Percentiles rank a stretch among this genome's conserved stretches.
phyloP scores from a whole-genome alignment of 1,140 invertebrate genomes.

The Polypedilum vanderplanki region DNA sequence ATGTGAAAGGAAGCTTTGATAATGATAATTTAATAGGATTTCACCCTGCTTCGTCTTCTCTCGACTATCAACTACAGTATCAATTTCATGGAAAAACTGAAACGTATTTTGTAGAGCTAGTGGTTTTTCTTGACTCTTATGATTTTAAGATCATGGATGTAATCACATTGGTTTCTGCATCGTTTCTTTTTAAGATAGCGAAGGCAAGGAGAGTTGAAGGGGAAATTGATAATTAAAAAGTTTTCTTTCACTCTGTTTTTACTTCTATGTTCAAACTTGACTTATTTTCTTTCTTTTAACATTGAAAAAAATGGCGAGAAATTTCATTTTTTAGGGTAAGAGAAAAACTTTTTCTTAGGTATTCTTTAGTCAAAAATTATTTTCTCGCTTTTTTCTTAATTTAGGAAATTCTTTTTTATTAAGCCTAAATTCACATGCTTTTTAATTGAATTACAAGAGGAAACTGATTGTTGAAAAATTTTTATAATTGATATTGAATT shows the following conservation, averaged over 20 bases:
- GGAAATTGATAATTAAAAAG: slow-evolving; percentile 19
- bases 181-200: background rate
- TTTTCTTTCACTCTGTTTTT: background rate
- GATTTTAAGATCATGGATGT: too few species aligned
- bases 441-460: too few species aligned
- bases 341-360: too few species aligned
- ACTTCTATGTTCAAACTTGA: background rate
- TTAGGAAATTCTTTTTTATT: too few species aligned
- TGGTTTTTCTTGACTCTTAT: background rate
- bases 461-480: too few species aligned
- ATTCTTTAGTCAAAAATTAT: too few species aligned
- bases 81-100: background rate
- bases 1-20: slow-evolving; percentile 9
- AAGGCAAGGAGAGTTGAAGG: background rate
- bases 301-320: too few species aligned
- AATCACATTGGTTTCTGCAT: too few species aligned
- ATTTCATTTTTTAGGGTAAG: too few species aligned
- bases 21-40: slow-evolving; percentile 20
- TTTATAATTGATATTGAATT: too few species aligned
- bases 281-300: background rate
- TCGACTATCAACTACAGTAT: background rate
- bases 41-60: background rate
- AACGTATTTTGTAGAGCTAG: background rate
- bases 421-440: too few species aligned
- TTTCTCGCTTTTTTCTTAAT: too few species aligned